These are phyloP conservation scores for Acanthiza pusilla DNA, from an alignment of 2,797 vertebrate species.

Conservation along the genomic window DNA sequence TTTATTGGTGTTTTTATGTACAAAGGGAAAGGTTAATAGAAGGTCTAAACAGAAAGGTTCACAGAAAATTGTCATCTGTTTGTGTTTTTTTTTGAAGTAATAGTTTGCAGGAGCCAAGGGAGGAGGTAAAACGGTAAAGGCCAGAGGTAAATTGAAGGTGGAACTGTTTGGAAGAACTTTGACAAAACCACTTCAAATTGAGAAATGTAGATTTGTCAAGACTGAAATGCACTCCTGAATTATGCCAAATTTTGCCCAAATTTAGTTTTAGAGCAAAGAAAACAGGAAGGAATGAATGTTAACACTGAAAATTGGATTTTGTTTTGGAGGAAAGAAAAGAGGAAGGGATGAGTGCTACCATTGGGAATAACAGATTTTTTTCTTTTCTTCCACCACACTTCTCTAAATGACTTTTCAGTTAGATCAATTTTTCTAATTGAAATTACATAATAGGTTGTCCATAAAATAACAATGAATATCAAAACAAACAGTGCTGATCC, in stretches of 20 bases:
- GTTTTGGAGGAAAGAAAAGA: background rate
- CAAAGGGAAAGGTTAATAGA: slow-evolving; percentile 60
- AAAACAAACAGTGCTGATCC: background rate
- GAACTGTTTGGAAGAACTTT: background rate
- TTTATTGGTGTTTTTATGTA: slow-evolving; percentile 56
- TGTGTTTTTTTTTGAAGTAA: slow-evolving; percentile 54
- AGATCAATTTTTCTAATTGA: background rate
- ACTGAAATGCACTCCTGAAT: background rate
- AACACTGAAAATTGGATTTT: background rate
- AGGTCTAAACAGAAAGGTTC: slow-evolving; percentile 42
- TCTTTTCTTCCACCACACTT: background rate
- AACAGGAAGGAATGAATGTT: background rate
- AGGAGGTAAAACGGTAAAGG: slow-evolving; percentile 30
- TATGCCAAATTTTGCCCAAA: background rate
- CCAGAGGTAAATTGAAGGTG: slow-evolving; percentile 34
- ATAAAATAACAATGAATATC: background rate
- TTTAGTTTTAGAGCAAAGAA: background rate
- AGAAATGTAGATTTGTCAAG: background rate
- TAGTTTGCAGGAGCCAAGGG: slow-evolving; percentile 21
- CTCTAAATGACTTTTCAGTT: background rate
- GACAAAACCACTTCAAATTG: background rate
- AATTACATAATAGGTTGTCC: background rate
- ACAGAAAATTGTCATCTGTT: slow-evolving; percentile 50
- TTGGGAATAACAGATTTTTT: background rate
- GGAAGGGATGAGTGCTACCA: background rate